Conservation (phyloP, 1,140 invertebrate genomes). For the Colletes gigas region DNA sequence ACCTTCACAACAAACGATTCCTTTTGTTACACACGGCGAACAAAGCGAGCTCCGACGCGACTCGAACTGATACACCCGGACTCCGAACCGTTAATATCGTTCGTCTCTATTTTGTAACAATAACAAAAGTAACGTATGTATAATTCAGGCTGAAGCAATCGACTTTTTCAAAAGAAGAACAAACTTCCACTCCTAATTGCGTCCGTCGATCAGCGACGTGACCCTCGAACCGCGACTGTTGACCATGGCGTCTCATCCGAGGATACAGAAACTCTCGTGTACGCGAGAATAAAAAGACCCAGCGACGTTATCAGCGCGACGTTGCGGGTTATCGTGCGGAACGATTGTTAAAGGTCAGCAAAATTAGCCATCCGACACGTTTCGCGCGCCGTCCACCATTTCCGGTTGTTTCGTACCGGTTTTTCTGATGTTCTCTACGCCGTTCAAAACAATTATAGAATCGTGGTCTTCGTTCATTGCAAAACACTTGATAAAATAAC, state of each 20-base stretch:
- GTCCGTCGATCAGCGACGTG: neutral
- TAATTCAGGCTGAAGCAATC: no score
- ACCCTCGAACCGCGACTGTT: slow-evolving; percentile 16
- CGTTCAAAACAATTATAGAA: neutral
- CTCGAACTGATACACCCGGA: no score
- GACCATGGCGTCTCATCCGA: slow-evolving; percentile 10
- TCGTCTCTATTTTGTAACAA: no score
- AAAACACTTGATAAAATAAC: neutral
- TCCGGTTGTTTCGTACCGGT: neutral
- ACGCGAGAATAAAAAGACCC: neutral
- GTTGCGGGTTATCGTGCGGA: slow-evolving; percentile 19
- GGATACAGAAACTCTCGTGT: neutral
- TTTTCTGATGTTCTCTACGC: neutral
- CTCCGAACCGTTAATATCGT: no score
- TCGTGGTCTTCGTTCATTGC: neutral
- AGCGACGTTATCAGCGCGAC: slow-evolving; percentile 7
- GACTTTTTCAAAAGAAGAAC: neutral
- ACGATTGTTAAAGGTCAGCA: slow-evolving; percentile 27
- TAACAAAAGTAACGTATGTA: no score
- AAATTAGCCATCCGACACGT: slow-evolving; percentile 21
- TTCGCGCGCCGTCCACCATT: neutral
- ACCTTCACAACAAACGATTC: no score
- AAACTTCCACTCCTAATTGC: no score
- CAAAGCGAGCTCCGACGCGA: no score
- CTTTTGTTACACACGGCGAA: no score